phyloP scores from a whole-genome alignment of 2,113 vertebrate genomes.

The Origma solitaria region DNA sequence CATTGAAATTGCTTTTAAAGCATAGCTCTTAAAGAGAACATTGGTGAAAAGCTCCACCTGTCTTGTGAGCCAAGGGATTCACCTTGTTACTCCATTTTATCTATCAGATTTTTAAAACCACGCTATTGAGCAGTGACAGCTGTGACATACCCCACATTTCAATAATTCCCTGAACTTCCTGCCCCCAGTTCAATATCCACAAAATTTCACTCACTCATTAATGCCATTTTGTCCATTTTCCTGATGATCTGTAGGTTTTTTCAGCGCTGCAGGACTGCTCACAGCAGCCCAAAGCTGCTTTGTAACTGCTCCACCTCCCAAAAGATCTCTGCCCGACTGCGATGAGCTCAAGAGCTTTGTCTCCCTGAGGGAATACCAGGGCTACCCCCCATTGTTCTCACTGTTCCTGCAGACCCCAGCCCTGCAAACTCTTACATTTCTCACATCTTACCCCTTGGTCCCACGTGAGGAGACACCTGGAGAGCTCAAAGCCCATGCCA shows the following conservation, averaged over 20 bases:
- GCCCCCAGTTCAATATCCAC: rapidly evolving
- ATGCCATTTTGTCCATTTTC: not conserved
- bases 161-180: not conserved
- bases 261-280: not conserved
- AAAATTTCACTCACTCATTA: not conserved
- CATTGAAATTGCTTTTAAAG: not conserved
- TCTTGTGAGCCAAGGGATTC: not conserved
- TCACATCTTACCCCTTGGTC: not conserved
- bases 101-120: not conserved
- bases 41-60: not conserved
- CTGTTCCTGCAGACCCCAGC: not conserved
- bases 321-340: rapidly evolving
- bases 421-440: not conserved
- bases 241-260: not conserved
- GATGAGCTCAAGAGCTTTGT: rapidly evolving
- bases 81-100: not conserved
- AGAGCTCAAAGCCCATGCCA: rapidly evolving
- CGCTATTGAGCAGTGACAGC: not conserved
- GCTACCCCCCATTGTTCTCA: not conserved
- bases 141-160: too few species aligned
- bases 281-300: not conserved
- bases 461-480: not conserved
- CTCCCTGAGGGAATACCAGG: not conserved
- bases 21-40: not conserved
- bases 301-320: not conserved